Evolutionary conservation across 2,888 invertebrate species (phyloP), one percentile per base, ranked within the genome.

Genomic region (Zygothrica quintamaculata): DNA sequence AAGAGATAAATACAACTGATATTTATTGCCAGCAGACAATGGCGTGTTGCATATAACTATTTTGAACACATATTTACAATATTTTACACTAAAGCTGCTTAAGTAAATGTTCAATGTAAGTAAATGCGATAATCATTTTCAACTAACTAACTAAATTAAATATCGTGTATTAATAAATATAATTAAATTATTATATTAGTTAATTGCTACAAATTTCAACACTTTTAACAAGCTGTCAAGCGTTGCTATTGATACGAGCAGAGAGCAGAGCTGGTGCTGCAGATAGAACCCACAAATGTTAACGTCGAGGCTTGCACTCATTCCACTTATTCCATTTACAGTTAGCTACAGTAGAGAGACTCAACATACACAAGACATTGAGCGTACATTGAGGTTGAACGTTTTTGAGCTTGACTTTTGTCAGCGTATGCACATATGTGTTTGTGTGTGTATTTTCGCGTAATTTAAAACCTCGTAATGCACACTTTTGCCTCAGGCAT

Each of bases 381-480:
- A 22, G 44, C 13, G 39, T 15, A 43, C 22, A 36, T 40, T 37
- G 51, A 66, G 66, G 22, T 65, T 51, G 58, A 65, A 43, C 50
- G 33, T 51, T 34, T 40, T 58, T 29, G 42, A 57, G 37, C 33
- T 44, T 51, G 71, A 46, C 64, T 69, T 62, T 53, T 64, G 31
- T 51, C 57, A 70, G 16, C 39, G 5, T 29, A n/a, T 29, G 29
- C 29, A 16, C 16, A 40, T 42, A 31, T 26, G 43, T 42, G 39
- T 12, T 33, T 56, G 65, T 77, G 51, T 61, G 73, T 69, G 55
- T 58, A 59, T 65, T 68, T 61, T 73, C 77, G 65, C 85, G 87
- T 78, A 86, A 86, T 87, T 88, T 80, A 86, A 88, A 86, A 78
- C 88, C 73, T 74, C 80, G 84, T 84, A 87, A 85, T 86, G 84